Evolutionary conservation across 2,797 vertebrate genomes (phyloP).

Genomic region (Ataeniobius toweri): DNA sequence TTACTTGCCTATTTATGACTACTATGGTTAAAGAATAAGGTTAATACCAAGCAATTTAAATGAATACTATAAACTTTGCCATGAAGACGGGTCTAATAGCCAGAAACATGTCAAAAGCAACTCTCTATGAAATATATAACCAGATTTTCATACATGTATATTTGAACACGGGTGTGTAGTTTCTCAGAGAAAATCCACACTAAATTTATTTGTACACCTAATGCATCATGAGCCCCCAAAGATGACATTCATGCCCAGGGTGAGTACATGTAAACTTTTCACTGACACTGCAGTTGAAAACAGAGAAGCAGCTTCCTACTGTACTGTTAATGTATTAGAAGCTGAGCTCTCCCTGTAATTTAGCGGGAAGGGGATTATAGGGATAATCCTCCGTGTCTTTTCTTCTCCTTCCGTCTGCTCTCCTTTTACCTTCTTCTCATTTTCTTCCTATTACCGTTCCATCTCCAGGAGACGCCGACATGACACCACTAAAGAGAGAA

Average conservation of each 20-base stretch:
- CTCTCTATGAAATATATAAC: neutral
- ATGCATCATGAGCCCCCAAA: neutral
- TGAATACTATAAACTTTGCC: neutral
- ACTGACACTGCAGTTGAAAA: slow-evolving; percentile 9
- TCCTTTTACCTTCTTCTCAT: slow-evolving; percentile 58
- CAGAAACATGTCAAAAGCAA: neutral
- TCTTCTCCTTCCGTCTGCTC: slow-evolving; percentile 51
- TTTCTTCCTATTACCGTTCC: slow-evolving; percentile 57
- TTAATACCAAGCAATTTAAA: neutral
- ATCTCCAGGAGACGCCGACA: slow-evolving; percentile 55
- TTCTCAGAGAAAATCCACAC: neutral
- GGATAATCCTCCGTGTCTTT: slow-evolving; percentile 74
- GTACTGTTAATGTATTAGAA: slow-evolving; percentile 62
- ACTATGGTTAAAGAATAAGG: neutral
- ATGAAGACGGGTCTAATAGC: neutral
- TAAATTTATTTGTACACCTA: neutral
- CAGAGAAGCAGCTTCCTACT: slow-evolving; percentile 43
- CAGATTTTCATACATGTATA: neutral
- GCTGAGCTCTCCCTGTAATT: slow-evolving; percentile 55
- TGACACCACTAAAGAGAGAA: slow-evolving; percentile 60
- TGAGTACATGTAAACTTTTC: slow-evolving; percentile 2
- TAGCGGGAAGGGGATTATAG: slow-evolving; percentile 60
- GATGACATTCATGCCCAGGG: neutral
- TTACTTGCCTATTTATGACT: neutral
- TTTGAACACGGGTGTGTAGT: neutral